Base-by-base conservation (phyloP, 2,888 invertebrate species). In the Epirrita christyi region DNA sequence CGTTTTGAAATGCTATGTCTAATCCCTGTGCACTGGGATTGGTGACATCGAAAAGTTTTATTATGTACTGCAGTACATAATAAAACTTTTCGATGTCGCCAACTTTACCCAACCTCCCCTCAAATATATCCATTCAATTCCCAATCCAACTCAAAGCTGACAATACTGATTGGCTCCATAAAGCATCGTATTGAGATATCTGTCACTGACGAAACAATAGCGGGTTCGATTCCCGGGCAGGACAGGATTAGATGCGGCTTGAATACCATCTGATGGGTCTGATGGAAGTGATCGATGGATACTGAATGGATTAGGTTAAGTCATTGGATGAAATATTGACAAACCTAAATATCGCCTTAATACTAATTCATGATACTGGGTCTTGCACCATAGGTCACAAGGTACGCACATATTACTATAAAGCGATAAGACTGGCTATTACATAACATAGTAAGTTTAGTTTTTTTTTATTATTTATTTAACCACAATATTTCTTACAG, bases 151-250 rank as follows among this genome's bases (percentile, higher is more conserved):
- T 58, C 70, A 86, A 86, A 90, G 88, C 88, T 78, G 87, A 89
- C 89, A 88, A 88, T 87, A 89, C 88, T 88, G 90, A 91, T 91
- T 80, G 90, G 78, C 74, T 74, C 77, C 85, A 91, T 91, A 86
- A 86, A 88, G 67, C 81, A 81, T 77, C 73, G 83, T 88, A 88
- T 88, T 87, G 87, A 88, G 85, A 81, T 77, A 86, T 89, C 78
- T 76, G 88, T 88, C 88, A 83, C 79, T 83, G 76, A 72, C 80
- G 78, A 86, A 82, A 90, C 90, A 89, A 89, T 86, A 75, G 66
- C 65, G 67, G 76, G 77, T 85, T 88, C 84, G 88, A 88, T 86
- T 76, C 77, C 80, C 73, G 58, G 69, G 71, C 70, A 81, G 81
- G 80, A 76, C 79, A 74, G 79, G 83, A 82, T 83, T 80, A 81